These are phyloP conservation scores for Acleris emargana DNA, from an alignment of 2,888 invertebrate genomes.

Conservation along the genomic window DNA sequence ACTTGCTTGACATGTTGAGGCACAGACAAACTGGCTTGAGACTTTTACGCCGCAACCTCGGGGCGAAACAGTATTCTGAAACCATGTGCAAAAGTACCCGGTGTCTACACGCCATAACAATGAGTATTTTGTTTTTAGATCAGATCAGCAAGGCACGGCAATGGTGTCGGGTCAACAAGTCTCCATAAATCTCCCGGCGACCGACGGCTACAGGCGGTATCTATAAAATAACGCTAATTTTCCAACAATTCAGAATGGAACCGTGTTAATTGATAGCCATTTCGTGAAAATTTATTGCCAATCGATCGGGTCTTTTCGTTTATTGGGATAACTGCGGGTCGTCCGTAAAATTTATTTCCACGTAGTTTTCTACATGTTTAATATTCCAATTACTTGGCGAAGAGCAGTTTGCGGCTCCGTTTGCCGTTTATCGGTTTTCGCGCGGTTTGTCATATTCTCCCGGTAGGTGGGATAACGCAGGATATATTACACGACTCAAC, in stretches of 20 bases:
- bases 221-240: constrained; percentile 40
- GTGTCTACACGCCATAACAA: neutral
- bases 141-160: constrained; percentile 14
- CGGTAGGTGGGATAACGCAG: no score
- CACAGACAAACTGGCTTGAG: no score
- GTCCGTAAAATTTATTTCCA: constrained; percentile 14
- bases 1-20: no score
- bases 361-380: constrained; percentile 1
- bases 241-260: constrained; percentile 45
- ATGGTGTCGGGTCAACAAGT: constrained; percentile 47
- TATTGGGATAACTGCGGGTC: constrained; percentile 41
- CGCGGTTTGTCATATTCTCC: neutral
- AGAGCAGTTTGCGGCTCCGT: neutral
- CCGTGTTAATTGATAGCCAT: constrained; percentile 52
- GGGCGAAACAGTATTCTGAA: no score
- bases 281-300: constrained; percentile 47
- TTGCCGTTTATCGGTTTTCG: neutral
- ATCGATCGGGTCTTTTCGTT: constrained; percentile 43
- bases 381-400: neutral
- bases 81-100: no score
- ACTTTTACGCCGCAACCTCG: no score
- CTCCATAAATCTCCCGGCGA: constrained; percentile 33
- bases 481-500: no score
- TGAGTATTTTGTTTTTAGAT: constrained; percentile 22
- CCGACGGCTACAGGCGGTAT: constrained; percentile 28